A percentile compares a stretch with the other conserved stretches of the same genome.
Conservation (phyloP, 2,797 vertebrate species). For the Platalea minor region DNA sequence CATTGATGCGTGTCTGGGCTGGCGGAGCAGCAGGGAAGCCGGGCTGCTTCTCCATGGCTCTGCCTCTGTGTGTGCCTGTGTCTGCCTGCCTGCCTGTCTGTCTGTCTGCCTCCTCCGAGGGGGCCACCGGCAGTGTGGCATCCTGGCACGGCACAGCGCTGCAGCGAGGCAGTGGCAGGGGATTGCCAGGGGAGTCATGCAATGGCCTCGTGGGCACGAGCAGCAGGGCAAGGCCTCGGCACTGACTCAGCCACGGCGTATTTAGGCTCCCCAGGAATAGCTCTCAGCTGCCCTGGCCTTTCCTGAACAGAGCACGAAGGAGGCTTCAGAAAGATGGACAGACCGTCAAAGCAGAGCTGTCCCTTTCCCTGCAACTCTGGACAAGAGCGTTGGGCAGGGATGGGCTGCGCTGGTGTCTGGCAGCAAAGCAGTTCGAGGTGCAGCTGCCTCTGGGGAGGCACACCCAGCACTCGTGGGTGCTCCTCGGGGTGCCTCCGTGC, state of each 20-base stretch:
- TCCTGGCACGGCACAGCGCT: not conserved
- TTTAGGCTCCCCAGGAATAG: constrained; percentile 49
- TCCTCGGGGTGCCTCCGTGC: not conserved
- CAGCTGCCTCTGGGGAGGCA: not conserved
- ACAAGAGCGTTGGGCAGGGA: not conserved
- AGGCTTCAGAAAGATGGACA: not conserved
- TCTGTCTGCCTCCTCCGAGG: not conserved
- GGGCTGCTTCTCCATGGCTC: not conserved
- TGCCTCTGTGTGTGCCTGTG: not conserved
- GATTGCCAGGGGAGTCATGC: not conserved
- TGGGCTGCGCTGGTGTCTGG: rapidly evolving
- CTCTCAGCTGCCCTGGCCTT: not conserved
- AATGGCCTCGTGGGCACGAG: rapidly evolving
- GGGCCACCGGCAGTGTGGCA: not conserved
- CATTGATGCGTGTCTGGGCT: not conserved
- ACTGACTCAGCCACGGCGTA: not conserved
- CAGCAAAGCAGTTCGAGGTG: not conserved
- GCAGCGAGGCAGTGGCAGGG: not conserved
- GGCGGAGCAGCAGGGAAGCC: not conserved
- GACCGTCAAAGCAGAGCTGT: not conserved
- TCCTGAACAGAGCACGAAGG: not conserved
- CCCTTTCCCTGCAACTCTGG: too few species aligned
- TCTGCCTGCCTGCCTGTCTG: not conserved
- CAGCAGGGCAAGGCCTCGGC: not conserved
- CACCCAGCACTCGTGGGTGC: not conserved